These are phyloP conservation scores for Chironomus tentans DNA, from an alignment of 2,888 invertebrate species.

Conservation along the genomic window DNA sequence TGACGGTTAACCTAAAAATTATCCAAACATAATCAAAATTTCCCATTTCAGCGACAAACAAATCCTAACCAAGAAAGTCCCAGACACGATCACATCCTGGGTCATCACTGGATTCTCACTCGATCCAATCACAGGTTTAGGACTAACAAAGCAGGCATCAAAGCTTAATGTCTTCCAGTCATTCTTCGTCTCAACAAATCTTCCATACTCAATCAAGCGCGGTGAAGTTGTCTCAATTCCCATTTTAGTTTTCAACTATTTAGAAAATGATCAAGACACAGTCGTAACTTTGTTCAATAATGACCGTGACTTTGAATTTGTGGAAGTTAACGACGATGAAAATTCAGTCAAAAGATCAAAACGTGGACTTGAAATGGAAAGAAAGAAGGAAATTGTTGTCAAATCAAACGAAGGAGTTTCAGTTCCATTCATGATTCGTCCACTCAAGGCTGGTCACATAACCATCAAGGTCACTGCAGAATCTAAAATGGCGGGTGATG, in stretches of 20 bases:
- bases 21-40: background rate
- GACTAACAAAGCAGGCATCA: conserved; percentile 47
- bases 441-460: conserved; percentile 55
- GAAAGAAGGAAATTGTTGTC: conserved; percentile 58
- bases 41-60: background rate
- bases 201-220: conserved; percentile 65
- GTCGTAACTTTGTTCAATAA: conserved; percentile 57
- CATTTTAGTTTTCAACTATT: conserved; percentile 64
- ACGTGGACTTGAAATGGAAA: conserved; percentile 55
- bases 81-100: conserved; percentile 73
- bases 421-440: conserved; percentile 68
- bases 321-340: conserved; percentile 3
- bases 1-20: background rate
- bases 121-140: conserved; percentile 61
- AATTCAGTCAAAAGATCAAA: background rate
- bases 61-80: conserved; percentile 50
- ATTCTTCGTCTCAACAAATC: conserved; percentile 63
- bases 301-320: conserved; percentile 41
- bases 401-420: conserved; percentile 55
- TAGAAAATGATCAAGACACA: conserved; percentile 51
- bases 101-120: conserved; percentile 70
- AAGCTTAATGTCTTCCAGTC: conserved; percentile 62
- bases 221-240: conserved; percentile 68
- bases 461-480: conserved; percentile 60
- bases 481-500: conserved; percentile 41